Percentiles rank a stretch among this genome's conserved stretches.
These are phyloP conservation scores for Microctenopoma steveboyesi DNA, from an alignment of 2,797 vertebrate species.

Conservation along the genomic window DNA sequence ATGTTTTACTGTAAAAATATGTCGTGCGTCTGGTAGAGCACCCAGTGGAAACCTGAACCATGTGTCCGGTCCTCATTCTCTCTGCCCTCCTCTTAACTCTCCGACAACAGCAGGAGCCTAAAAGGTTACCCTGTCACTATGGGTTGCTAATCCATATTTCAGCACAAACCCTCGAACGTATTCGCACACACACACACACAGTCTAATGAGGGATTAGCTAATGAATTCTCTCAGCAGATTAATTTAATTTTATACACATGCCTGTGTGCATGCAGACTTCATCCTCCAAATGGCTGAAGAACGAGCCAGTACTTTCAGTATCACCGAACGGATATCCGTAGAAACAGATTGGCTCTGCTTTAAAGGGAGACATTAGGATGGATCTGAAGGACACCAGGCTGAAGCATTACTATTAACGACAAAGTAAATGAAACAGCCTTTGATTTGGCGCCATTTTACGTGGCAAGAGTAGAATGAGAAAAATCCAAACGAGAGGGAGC, in stretches of 20 bases:
- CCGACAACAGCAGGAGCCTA: slow-evolving; percentile 22
- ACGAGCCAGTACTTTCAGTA: slow-evolving; percentile 69
- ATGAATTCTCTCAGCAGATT: slow-evolving; percentile 79
- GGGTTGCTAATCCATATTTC: slow-evolving; percentile 48
- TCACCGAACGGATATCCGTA: slow-evolving; percentile 69
- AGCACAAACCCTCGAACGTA: slow-evolving; percentile 47
- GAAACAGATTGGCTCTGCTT: slow-evolving; percentile 70
- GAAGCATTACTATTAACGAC: slow-evolving; percentile 59
- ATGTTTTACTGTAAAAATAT: background rate
- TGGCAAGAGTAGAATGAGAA: slow-evolving; percentile 58
- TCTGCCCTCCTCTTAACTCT: slow-evolving; percentile 3
- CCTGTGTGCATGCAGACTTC: slow-evolving; percentile 53
- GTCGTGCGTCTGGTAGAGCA: too few relatives aligned
- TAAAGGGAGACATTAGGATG: slow-evolving; percentile 64
- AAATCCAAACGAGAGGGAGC: slow-evolving; percentile 64
- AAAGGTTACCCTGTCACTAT: slow-evolving; percentile 20
- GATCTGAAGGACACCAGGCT: slow-evolving; percentile 58
- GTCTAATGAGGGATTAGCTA: slow-evolving; percentile 76
- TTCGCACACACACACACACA: slow-evolving; percentile 32
- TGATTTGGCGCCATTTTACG: slow-evolving; percentile 67
- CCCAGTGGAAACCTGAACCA: background rate
- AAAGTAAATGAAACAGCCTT: slow-evolving; percentile 69
- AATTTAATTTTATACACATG: slow-evolving; percentile 73
- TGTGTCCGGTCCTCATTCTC: slow-evolving; percentile 5
- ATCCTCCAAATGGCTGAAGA: slow-evolving; percentile 66